Evolutionary conservation across 2,888 invertebrate genomes (phyloP), one percentile per base, ranked within the genome.

Genomic region (Brachylomia viminalis): DNA sequence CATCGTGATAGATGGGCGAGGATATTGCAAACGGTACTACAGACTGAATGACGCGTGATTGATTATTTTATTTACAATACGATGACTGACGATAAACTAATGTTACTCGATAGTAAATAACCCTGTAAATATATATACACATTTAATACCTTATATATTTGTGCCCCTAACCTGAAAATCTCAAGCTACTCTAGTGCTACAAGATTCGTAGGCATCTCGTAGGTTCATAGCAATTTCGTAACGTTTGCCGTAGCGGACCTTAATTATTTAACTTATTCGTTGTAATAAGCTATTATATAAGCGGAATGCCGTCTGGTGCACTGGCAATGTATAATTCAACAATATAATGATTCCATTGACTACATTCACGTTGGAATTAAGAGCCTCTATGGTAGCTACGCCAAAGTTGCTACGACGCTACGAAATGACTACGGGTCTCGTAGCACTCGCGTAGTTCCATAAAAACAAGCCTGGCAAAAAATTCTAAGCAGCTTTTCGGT

Each of bases 1-100:
- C 83, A 56, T 59, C 45, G 15, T 75, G 80, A 83, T 27, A 72
- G 59, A 83, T 83, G 23, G n/a, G 20, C 62, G n/a, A 79, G 58
- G 61, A 69, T 65, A 72, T 65, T 64, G n/a, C 52, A 20, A 67
- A 23, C 38, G 62, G n/a, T 45, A 33, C 23, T 61, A 13, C 17
- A 38, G 58, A 67, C 52, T 70, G 69, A 61, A 17, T 69, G 56
- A 54, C 45, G 61, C 13, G 2, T 30, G 15, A 2, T 8, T 73
- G 54, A 83, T 83, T 52, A 45, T 79, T 70, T 72, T 38, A 67
- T 17, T 74, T 58, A 74, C 47, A 17, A 47, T 61, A 20, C 27
- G 30, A 79, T 62, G 61, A 59, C 33, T 42, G 68, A 59, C 13
- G 15, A 47, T 61, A 23, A 45, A 72, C 17, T n/a, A 64, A 56